Conservation (phyloP, 1,140 invertebrate species). For the Procambarus clarkii region DNA sequence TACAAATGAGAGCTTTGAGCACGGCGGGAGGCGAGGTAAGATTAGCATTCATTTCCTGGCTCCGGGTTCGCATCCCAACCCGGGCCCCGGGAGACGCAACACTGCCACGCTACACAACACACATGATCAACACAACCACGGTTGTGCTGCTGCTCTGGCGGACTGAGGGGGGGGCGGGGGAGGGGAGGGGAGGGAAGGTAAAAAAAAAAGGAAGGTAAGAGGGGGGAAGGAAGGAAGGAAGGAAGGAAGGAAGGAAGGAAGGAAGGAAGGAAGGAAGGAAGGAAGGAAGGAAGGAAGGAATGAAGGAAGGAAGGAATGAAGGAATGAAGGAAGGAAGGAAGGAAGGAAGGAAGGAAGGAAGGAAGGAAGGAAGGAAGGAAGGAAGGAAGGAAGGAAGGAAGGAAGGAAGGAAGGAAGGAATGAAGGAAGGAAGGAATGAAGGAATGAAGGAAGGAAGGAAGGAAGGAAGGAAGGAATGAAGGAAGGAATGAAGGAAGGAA, state of each 20-base stretch:
- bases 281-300: neutral
- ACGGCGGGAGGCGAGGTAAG: neutral
- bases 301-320: neutral
- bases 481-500: neutral
- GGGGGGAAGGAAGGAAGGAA: neutral
- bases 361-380: neutral
- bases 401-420: neutral
- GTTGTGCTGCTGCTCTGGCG: slow-evolving; percentile 75
- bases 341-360: neutral
- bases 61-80: too few species aligned
- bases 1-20: neutral
- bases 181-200: neutral
- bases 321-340: neutral
- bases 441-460: neutral
- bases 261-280: neutral
- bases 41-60: too few species aligned
- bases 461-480: neutral
- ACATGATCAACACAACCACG: neutral
- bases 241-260: neutral
- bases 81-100: too few species aligned
- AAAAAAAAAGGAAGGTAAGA: neutral
- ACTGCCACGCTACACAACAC: neutral
- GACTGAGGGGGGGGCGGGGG: neutral
- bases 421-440: neutral
- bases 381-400: slow-evolving; percentile 74